phyloP scores from a whole-genome alignment of 2,113 vertebrate genomes.

The Donacobius atricapilla region DNA sequence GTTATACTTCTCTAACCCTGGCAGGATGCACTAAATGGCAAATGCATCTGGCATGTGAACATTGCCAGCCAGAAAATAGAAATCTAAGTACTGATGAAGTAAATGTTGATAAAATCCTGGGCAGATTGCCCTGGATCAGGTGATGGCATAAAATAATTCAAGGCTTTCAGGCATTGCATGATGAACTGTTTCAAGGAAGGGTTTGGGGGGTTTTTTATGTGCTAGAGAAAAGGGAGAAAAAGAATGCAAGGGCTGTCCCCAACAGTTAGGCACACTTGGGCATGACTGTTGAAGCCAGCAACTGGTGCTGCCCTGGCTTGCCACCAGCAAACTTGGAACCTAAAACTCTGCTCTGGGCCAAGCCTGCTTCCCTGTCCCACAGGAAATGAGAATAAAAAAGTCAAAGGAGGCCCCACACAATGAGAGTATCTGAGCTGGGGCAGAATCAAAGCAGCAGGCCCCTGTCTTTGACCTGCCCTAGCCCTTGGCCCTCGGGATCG shows the following conservation, averaged over 20 bases:
- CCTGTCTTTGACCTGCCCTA: not conserved
- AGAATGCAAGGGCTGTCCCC: not conserved
- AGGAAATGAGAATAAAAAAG: not conserved
- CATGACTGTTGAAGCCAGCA: not conserved
- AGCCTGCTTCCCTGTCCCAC: not conserved
- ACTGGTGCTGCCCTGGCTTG: not conserved
- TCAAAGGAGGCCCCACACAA: not conserved
- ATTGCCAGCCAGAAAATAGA: not conserved
- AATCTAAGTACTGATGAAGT: not conserved
- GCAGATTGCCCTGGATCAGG: not conserved
- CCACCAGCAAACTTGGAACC: slow-evolving; percentile 5
- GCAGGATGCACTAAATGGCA: not conserved
- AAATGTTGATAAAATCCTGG: not conserved
- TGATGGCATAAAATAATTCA: not conserved
- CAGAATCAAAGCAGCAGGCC: not conserved
- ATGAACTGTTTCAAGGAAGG: not conserved
- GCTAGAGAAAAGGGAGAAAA: not conserved
- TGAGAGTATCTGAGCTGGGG: not conserved
- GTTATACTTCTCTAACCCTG: not conserved
- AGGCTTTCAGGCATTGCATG: not conserved
- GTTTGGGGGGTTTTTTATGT: not conserved
- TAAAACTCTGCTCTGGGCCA: not conserved
- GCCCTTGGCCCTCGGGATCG: accelerated
- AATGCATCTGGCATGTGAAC: not conserved
- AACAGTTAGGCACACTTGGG: not conserved